Conservation (phyloP, 1,140 invertebrate species). For the Adelges cooleyi region DNA sequence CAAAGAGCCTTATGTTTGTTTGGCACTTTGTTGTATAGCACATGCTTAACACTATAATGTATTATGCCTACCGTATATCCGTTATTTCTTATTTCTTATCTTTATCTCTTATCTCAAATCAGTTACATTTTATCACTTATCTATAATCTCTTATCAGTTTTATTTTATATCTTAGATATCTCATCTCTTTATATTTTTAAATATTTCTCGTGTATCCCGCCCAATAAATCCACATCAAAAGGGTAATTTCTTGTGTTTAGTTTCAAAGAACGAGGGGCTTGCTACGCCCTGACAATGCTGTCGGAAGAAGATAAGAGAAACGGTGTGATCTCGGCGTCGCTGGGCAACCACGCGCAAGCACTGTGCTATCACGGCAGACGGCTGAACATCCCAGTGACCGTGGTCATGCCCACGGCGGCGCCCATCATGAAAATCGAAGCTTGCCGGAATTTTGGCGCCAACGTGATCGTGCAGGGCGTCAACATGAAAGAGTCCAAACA, state of each 20-base stretch:
- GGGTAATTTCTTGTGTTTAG: conserved; percentile 39
- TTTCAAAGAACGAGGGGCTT: conserved; percentile 85
- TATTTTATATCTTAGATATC: no score
- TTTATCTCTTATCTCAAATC: no score
- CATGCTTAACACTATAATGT: no score
- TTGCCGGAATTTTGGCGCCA: conserved; percentile 71
- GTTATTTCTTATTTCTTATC: no score
- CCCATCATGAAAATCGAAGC: conserved; percentile 89
- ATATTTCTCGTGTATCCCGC: background rate
- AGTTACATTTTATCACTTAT: no score
- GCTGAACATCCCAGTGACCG: conserved; percentile 71
- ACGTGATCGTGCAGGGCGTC: conserved; percentile 68
- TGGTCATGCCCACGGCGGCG: conserved; percentile 84
- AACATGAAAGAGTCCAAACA: conserved; percentile 78
- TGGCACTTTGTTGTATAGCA: no score
- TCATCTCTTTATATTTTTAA: no score
- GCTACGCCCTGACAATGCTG: conserved; percentile 70
- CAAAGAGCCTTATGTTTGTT: no score
- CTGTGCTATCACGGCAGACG: conserved; percentile 75
- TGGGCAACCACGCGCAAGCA: conserved; percentile 85
- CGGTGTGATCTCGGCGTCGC: conserved; percentile 83
- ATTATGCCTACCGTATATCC: no score
- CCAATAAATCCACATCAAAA: background rate
- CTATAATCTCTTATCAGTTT: no score
- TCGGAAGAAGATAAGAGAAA: conserved; percentile 52